Evolutionary conservation across 2,888 invertebrate genomes (phyloP).

Genomic region (Tanaodytes sp.): DNA sequence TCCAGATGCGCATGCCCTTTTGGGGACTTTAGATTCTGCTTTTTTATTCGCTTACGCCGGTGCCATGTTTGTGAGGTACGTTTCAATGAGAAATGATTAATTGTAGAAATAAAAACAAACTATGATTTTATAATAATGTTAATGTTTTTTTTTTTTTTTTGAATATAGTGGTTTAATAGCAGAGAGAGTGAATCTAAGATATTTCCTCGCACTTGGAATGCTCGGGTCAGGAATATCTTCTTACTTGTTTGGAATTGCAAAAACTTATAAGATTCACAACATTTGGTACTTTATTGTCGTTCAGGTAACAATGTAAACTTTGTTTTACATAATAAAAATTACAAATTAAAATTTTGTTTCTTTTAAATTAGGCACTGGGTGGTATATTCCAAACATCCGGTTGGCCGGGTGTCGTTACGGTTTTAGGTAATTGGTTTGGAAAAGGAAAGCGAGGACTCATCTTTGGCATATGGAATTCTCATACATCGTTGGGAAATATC

Average conservation of each 20-base stretch:
- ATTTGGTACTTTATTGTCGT: constrained; percentile 87
- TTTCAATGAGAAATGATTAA: too few species aligned
- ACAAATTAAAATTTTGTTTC: constrained; percentile 5
- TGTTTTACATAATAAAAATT: constrained; percentile 1
- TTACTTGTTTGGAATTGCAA: constrained; percentile 91
- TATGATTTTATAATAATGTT: too few species aligned
- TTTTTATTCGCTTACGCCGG: constrained; percentile 93
- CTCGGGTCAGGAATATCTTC: constrained; percentile 86
- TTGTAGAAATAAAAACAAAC: background rate
- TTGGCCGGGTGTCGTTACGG: constrained; percentile 95
- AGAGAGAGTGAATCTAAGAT: constrained; percentile 90
- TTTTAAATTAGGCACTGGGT: constrained; percentile 78
- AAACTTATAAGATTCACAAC: constrained; percentile 85
- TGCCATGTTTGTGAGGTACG: constrained; percentile 88
- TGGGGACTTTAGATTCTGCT: constrained; percentile 91
- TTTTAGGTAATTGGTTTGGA: constrained; percentile 98
- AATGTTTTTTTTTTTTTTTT: too few species aligned
- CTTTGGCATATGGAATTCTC: constrained; percentile 98
- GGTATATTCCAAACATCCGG: constrained; percentile 94
- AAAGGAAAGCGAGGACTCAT: constrained; percentile 91
- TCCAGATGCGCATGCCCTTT: constrained; percentile 81
- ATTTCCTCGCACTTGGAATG: constrained; percentile 94
- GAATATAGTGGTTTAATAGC: constrained; percentile 91
- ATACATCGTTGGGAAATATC: constrained; percentile 96
- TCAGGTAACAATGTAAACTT: constrained; percentile 79